phyloP scores from a whole-genome alignment of 2,797 vertebrate genomes.

The Myripristis murdjan region DNA sequence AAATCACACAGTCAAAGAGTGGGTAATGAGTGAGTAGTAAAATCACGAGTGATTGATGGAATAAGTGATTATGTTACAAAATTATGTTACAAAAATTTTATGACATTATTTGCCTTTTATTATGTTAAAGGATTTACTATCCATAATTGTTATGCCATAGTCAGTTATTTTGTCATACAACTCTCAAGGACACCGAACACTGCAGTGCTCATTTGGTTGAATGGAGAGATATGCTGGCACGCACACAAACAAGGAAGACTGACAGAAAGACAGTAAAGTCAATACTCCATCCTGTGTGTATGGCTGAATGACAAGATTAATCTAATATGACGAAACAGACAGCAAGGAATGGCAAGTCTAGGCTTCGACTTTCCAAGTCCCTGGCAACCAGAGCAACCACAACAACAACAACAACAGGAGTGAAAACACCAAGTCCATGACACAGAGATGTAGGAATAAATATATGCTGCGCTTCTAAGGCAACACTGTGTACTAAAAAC shows the following conservation, averaged over 20 bases:
- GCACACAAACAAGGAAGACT: constrained; percentile 2
- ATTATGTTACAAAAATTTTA: too few species aligned
- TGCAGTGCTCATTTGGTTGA: not conserved
- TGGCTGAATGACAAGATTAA: constrained; percentile 54
- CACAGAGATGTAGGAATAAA: not conserved
- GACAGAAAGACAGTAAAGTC: constrained; percentile 5
- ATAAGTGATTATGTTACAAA: too few species aligned
- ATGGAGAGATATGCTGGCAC: not conserved
- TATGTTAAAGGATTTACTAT: not conserved
- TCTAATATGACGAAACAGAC: constrained; percentile 52
- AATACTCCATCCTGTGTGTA: constrained; percentile 1
- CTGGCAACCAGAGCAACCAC: constrained; percentile 32
- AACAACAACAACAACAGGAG: not conserved
- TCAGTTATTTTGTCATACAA: not conserved
- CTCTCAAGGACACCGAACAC: not conserved
- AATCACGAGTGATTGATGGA: too few species aligned
- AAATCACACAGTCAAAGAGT: too few species aligned
- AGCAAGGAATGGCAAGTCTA: constrained; percentile 33
- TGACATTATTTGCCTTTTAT: not conserved
- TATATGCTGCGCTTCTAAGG: constrained; percentile 24
- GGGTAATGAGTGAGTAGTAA: too few species aligned
- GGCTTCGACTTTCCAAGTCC: constrained; percentile 39
- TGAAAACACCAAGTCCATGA: not conserved
- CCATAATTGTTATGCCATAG: too few species aligned
- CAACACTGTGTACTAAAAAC: constrained; percentile 26